These are phyloP conservation scores for Palythoa grandis DNA, from an alignment of 92 coral and sea anemone species.

Conservation along the genomic window DNA sequence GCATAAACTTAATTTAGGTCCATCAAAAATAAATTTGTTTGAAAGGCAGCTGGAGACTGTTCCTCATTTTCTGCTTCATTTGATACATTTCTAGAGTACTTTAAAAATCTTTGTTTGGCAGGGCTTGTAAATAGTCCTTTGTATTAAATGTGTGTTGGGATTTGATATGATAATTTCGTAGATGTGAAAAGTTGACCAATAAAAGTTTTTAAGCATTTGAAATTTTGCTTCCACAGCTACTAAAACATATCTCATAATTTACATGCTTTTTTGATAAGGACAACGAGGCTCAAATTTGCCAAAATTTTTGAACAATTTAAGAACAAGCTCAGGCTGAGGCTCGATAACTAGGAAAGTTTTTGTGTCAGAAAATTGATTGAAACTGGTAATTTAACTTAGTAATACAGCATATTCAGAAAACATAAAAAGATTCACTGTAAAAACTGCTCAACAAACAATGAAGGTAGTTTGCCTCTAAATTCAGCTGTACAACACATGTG, in stretches of 20 bases:
- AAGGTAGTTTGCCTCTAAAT: too few species aligned
- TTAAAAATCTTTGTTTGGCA: constrained; percentile 15
- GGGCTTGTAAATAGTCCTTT: constrained; percentile 10
- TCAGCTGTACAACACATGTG: too few species aligned
- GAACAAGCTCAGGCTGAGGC: too few species aligned
- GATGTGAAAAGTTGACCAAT: background rate
- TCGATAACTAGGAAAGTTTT: too few species aligned
- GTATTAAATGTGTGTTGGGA: constrained; percentile 10
- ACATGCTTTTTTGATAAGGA: too few species aligned
- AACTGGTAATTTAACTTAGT: too few species aligned
- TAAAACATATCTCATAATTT: background rate
- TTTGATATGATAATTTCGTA: constrained; percentile 37
- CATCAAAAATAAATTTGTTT: background rate
- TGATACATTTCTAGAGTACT: background rate
- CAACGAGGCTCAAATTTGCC: too few species aligned
- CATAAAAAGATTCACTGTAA: too few species aligned
- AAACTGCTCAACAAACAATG: too few species aligned
- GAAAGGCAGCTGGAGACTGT: background rate
- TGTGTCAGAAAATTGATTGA: too few species aligned
- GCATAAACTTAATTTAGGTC: background rate
- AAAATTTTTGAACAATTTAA: too few species aligned
- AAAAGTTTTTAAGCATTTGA: background rate
- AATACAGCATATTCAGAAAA: too few species aligned
- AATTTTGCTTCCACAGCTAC: background rate
- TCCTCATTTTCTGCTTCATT: background rate